Conservation (phyloP, 2,113 vertebrate genomes). For the Bothrops jararaca region DNA sequence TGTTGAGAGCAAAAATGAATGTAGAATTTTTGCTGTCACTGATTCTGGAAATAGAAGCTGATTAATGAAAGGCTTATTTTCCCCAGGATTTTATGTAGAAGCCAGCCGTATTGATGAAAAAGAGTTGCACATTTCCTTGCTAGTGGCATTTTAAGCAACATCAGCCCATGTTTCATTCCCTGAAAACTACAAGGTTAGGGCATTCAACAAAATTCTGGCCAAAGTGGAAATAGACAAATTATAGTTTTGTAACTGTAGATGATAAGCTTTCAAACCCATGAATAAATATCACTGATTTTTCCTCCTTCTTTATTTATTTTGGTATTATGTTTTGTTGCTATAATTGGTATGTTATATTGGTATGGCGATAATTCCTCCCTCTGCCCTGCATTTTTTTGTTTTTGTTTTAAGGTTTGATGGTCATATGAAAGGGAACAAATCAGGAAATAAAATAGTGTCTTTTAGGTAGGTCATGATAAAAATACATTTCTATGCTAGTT, state of each 20-base stretch:
- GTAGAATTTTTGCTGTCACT: conserved; percentile 1
- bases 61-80: conserved; percentile 38
- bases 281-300: not conserved
- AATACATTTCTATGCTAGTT: not conserved
- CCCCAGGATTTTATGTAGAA: not conserved
- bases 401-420: not conserved
- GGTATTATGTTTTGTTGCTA: not conserved
- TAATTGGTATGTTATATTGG: not conserved
- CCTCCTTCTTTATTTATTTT: not conserved
- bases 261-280: not conserved
- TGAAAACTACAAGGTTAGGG: not conserved
- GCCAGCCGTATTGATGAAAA: conserved; percentile 27
- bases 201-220: not conserved
- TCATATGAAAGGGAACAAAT: not conserved
- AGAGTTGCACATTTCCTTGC: conserved; percentile 34
- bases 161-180: not conserved
- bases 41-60: conserved; percentile 21
- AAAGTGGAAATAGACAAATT: not conserved
- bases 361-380: not conserved
- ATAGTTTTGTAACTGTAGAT: fast-evolving
- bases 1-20: conserved; percentile 28
- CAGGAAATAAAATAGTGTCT: not conserved
- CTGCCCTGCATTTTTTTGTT: not conserved
- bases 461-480: not conserved
- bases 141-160: conserved; percentile 7